phyloP scores from a whole-genome alignment of 2,113 vertebrate species.

The Rattus rattus region DNA sequence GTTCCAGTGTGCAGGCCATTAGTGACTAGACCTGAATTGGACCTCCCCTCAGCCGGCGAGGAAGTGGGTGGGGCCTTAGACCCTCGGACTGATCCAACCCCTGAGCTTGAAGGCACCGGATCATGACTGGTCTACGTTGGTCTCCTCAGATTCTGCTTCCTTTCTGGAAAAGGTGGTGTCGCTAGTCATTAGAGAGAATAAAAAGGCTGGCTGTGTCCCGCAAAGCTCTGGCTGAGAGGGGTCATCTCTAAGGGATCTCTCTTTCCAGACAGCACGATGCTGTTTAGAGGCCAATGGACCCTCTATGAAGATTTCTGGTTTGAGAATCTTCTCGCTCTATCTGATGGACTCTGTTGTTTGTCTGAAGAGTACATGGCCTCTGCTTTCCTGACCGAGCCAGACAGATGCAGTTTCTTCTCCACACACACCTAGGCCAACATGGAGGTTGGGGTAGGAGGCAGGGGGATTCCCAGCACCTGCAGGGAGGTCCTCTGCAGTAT shows the following conservation, averaged over 20 bases:
- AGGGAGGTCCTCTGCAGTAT: background rate
- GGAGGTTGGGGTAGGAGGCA: too few species aligned
- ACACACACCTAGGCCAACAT: background rate
- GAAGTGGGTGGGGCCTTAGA: background rate
- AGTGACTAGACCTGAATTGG: background rate
- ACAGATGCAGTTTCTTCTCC: background rate
- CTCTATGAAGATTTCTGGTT: background rate
- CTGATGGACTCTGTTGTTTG: background rate
- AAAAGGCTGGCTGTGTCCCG: background rate
- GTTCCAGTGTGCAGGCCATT: background rate
- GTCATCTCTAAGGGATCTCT: background rate
- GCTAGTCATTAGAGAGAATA: background rate
- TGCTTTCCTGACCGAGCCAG: background rate
- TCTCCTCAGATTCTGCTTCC: background rate
- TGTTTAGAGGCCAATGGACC: background rate
- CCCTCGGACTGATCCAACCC: too few species aligned
- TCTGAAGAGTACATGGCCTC: background rate
- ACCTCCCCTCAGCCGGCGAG: background rate
- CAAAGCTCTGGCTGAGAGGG: background rate
- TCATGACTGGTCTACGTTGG: background rate
- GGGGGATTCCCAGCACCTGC: too few species aligned
- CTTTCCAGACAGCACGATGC: background rate
- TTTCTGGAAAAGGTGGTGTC: background rate
- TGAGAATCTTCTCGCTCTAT: background rate
- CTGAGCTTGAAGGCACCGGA: background rate